phyloP scores from a whole-genome alignment of 2,113 vertebrate species.

The Anguilla japonica region DNA sequence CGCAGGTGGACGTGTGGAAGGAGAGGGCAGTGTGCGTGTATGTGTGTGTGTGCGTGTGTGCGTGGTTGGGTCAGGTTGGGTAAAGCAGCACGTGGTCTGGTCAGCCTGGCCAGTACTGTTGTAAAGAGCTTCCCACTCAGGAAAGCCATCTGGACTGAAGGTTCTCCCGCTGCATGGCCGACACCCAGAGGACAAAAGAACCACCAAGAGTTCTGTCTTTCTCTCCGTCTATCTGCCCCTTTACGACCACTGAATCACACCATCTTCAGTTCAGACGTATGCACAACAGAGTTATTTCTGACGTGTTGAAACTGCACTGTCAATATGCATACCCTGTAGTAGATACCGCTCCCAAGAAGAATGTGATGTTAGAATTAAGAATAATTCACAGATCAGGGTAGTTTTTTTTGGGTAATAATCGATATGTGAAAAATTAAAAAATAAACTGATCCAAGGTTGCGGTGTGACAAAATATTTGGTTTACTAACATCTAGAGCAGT shows the following conservation, averaged over 20 bases:
- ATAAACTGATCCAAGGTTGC: neutral
- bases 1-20: neutral
- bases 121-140: neutral
- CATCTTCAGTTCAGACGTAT: neutral
- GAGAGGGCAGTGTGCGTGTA: slow-evolving; percentile 9
- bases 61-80: neutral
- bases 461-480: neutral
- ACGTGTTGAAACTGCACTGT: too few relatives aligned
- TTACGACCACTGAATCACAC: neutral
- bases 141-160: neutral
- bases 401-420: too few relatives aligned
- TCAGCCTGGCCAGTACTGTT: neutral
- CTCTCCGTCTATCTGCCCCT: neutral
- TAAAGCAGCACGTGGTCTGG: neutral
- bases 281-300: too few relatives aligned
- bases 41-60: neutral
- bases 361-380: too few relatives aligned
- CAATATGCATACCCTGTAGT: too few relatives aligned
- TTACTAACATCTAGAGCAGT: neutral
- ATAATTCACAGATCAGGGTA: too few relatives aligned
- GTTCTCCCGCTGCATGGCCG: neutral
- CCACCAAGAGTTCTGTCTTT: neutral
- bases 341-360: too few relatives aligned
- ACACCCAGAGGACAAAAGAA: neutral
- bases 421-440: neutral